Conservation (phyloP, 2,888 invertebrate genomes). For the Andrena marginata region DNA sequence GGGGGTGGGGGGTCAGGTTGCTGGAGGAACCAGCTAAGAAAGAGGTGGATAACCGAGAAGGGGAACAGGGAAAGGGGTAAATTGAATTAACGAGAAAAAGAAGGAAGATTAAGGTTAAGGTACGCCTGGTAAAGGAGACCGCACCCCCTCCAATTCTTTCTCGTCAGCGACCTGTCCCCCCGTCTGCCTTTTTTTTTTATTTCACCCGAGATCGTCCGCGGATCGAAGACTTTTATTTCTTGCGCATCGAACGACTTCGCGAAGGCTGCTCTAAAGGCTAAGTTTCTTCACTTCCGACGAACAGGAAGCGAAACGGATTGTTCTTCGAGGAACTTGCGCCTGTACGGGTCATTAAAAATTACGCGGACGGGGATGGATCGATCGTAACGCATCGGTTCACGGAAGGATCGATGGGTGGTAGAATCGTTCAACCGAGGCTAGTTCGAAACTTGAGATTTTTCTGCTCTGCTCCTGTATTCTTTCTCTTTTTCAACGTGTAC, state of each 20-base stretch:
- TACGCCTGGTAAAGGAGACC: conserved; percentile 60
- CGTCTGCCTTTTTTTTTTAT: conserved; percentile 37
- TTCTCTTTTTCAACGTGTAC: neutral
- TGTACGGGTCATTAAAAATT: conserved; percentile 30
- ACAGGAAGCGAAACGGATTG: conserved; percentile 15
- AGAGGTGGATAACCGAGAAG: conserved; percentile 56
- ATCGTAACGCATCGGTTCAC: conserved; percentile 35
- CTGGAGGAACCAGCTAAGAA: conserved; percentile 23
- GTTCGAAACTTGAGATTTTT: neutral
- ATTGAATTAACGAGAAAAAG: conserved; percentile 79
- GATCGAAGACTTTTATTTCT: conserved; percentile 37
- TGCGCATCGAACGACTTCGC: conserved; percentile 4
- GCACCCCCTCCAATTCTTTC: neutral
- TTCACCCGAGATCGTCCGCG: conserved; percentile 20
- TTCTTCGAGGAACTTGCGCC: neutral
- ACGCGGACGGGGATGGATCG: conserved; percentile 12
- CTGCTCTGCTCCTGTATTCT: neutral
- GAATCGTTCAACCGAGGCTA: neutral
- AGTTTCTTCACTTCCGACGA: conserved; percentile 26
- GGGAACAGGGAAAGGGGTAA: conserved; percentile 70
- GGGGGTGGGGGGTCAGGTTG: conserved; percentile 17
- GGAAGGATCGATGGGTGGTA: conserved; percentile 12
- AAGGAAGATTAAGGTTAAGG: conserved; percentile 70
- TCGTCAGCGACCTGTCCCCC: neutral
- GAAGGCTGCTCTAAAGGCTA: conserved; percentile 1